Evolutionary conservation across 23 tunicate species (phyloP), one percentile per base, ranked within the genome.

Genomic region (Oikopleura albicans): DNA sequence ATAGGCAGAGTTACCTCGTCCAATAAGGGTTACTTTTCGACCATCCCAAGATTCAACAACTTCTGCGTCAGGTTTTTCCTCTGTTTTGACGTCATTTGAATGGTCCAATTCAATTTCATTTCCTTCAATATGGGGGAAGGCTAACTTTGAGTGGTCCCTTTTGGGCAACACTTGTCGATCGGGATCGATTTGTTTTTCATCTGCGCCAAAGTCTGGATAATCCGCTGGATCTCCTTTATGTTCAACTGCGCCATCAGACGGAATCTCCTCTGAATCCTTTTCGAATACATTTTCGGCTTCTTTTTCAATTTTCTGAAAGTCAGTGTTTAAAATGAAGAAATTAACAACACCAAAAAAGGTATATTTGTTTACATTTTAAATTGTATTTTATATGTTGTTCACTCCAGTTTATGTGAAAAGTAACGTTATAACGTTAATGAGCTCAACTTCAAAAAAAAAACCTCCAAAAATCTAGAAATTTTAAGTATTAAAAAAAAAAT

Each of bases 51-150:
- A 12, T 2, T 27, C 31, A 34, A 31, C 35, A 2, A 2, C 31
- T 71, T 71, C 79, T 71, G 79, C 37, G 4, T 71, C 35, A 29
- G 8, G 8, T 49, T 49, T 49, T 8, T 8, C 59, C 8, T 8
- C 59, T 8, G 59, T 49, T 49, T 8, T 8, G 22, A 22, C 59
- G 8, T 49, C 22, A 8, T 22, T 8, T 49, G 91, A 88, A 57
- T 91, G 86, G 83, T 89, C 85, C 38, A 91, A 40, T 76, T 91
- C 86, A 4, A 91, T 88, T 83, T 91, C 97, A 39, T 85, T 83
- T 0, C 97, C 97, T 0, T 85, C 87, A 66, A 91, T 83, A 39
- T 41, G 84, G 1, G 97, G 97, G 76, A 91, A 91, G 0, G 83
- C 86, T 57, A 86, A 1, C 1, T 86, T 22, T 8, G 59, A 49